phyloP scores from a whole-genome alignment of 1,140 invertebrate species.

The Oscheius sp. region DNA sequence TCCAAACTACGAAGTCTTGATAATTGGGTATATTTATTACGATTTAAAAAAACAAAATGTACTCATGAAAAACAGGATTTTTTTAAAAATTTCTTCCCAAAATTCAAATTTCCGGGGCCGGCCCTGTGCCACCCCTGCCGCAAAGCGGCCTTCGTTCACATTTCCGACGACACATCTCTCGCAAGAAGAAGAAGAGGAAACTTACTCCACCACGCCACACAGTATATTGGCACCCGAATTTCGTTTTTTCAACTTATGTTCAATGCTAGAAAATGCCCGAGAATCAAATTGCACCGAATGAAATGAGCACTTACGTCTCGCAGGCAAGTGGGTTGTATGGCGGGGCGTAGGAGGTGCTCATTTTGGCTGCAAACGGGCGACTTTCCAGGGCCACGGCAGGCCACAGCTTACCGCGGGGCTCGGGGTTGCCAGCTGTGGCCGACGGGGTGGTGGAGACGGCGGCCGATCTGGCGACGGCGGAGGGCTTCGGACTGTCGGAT shows the following conservation, averaged over 20 bases:
- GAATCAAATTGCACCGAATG: not conserved
- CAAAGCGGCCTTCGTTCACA: not conserved
- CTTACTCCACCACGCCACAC: not conserved
- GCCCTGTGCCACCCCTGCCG: no score
- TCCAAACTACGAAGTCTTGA: no score
- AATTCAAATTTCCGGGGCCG: no score
- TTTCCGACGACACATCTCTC: not conserved
- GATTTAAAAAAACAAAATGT: no score
- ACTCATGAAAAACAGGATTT: no score
- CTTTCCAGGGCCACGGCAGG: no score
- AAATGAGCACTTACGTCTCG: slow-evolving; percentile 42
- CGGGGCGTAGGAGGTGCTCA: slow-evolving; percentile 46
- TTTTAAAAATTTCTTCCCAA: no score
- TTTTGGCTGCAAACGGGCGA: slow-evolving; percentile 40
- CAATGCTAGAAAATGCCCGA: slow-evolving; percentile 10
- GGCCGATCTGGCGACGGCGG: not conserved
- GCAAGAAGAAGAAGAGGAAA: not conserved
- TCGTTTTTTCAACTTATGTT: not conserved
- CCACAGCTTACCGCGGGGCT: no score
- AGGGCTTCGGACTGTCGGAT: not conserved
- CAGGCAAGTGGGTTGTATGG: slow-evolving; percentile 45
- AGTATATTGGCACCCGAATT: not conserved
- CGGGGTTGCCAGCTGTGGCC: no score
- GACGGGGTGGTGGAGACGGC: no score
- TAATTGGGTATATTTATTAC: no score